These are phyloP conservation scores for Thalassarche chlororhynchos DNA, from an alignment of 2,113 vertebrate genomes.

Conservation along the genomic window DNA sequence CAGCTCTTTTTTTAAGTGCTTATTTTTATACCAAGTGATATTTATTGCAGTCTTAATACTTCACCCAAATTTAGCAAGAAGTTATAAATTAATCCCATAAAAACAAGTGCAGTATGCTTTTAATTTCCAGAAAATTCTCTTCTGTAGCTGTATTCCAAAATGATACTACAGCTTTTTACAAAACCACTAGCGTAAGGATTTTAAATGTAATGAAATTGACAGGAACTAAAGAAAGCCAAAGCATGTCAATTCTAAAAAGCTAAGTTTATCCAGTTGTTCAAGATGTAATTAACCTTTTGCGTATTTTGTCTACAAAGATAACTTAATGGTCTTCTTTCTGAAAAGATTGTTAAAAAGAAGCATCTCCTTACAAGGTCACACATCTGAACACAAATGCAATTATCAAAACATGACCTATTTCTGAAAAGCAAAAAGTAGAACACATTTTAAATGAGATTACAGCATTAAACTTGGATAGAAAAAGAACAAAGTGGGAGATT, in stretches of 20 bases:
- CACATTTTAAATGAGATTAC: constrained; percentile 18
- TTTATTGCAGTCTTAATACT: constrained; percentile 8
- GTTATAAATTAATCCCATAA: background rate
- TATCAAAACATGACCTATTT: constrained; percentile 44
- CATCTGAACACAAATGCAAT: background rate
- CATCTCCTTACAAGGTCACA: constrained; percentile 15
- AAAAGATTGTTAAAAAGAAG: background rate
- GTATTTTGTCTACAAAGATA: background rate
- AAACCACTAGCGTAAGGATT: background rate
- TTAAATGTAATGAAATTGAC: background rate
- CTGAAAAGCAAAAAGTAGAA: constrained; percentile 17
- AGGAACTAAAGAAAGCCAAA: background rate
- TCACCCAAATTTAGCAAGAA: constrained; percentile 29
- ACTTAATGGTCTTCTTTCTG: background rate
- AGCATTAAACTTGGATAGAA: background rate
- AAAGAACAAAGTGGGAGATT: background rate
- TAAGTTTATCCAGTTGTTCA: background rate
- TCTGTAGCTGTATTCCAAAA: background rate
- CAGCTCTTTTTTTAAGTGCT: background rate
- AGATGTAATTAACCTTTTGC: background rate
- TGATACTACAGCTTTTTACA: background rate
- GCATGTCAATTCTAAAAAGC: background rate
- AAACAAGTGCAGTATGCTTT: background rate
- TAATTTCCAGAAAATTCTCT: constrained; percentile 27
- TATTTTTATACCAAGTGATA: constrained; percentile 33